These are phyloP conservation scores for Trochalopteron elliotii DNA, from an alignment of 2,113 vertebrate genomes.

Conservation along the genomic window DNA sequence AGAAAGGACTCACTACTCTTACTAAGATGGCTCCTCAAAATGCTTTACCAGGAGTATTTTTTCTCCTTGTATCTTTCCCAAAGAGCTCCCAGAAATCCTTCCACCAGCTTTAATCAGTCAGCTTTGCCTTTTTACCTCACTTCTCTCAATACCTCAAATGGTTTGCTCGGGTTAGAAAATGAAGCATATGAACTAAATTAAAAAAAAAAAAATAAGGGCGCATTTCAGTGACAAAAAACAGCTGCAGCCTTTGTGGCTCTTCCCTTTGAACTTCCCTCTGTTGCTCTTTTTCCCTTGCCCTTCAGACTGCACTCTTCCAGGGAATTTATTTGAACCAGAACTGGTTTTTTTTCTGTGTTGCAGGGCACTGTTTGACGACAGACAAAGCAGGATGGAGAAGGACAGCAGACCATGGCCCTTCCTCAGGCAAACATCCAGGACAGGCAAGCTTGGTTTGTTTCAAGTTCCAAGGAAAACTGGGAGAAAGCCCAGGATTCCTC, in stretches of 20 bases:
- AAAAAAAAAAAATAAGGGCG: background rate
- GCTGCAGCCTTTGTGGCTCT: background rate
- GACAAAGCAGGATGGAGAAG: background rate
- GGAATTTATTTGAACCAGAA: background rate
- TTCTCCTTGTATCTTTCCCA: background rate
- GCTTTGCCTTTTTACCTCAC: background rate
- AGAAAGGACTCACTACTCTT: background rate
- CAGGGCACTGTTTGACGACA: background rate
- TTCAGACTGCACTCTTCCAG: background rate
- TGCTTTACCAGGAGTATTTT: background rate
- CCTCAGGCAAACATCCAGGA: background rate
- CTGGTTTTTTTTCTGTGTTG: background rate
- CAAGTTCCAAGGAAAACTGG: background rate
- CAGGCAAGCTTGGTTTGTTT: background rate
- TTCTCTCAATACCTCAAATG: background rate
- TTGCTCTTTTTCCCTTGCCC: background rate
- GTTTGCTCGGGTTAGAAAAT: background rate
- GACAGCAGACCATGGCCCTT: background rate
- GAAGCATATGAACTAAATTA: background rate
- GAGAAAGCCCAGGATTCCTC: background rate
- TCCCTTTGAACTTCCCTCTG: background rate
- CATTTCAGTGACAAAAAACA: background rate
- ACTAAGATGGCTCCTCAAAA: background rate
- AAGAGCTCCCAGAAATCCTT: background rate
- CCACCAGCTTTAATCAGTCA: background rate